phyloP scores from a whole-genome alignment of 2,113 vertebrate genomes.

The Motacilla tschutschensis region DNA sequence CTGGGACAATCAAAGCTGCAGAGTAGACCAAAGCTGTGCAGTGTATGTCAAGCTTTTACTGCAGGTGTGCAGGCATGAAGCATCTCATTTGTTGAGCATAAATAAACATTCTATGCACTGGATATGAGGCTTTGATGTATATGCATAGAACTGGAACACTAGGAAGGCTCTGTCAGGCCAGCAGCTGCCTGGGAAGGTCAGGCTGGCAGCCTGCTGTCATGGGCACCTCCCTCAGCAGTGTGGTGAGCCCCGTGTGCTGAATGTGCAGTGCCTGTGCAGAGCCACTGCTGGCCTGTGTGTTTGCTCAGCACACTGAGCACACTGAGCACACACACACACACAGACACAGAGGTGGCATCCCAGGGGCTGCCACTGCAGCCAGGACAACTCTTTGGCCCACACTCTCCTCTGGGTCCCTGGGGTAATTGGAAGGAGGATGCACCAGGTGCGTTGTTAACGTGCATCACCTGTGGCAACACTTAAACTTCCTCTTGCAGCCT shows the following conservation, averaged over 20 bases:
- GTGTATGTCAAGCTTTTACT: neutral
- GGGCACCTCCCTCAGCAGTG: neutral
- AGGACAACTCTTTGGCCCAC: neutral
- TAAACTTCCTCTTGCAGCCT: neutral
- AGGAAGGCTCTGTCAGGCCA: neutral
- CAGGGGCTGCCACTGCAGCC: neutral
- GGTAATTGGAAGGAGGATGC: neutral
- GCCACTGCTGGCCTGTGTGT: accelerated
- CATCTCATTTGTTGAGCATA: neutral
- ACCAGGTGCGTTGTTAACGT: neutral
- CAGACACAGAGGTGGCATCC: accelerated
- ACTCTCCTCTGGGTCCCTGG: accelerated
- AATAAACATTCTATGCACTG: neutral
- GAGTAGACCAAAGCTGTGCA: neutral
- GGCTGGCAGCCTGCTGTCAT: neutral
- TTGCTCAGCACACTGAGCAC: neutral
- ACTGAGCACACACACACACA: accelerated
- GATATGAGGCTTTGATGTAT: neutral
- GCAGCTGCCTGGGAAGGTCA: neutral
- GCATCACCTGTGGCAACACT: neutral
- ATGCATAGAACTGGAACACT: neutral
- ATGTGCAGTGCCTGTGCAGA: neutral
- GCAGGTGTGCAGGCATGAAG: neutral
- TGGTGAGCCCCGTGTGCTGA: neutral
- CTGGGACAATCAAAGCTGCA: neutral